Evolutionary conservation across 92 coral and sea anemone species (phyloP).

Genomic region (Zoanthus sociatus): DNA sequence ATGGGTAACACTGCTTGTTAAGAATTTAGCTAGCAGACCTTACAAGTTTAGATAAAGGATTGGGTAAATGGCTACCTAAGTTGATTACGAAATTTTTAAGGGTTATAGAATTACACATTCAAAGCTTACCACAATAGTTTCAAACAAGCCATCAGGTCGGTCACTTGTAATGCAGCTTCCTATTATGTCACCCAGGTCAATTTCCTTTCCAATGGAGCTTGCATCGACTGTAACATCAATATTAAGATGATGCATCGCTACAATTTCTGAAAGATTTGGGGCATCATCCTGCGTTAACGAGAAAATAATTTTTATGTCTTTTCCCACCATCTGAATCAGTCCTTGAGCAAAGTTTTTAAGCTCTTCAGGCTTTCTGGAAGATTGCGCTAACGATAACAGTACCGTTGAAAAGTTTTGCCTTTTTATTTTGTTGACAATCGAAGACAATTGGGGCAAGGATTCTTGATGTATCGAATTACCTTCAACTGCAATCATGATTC

Average conservation of each 20-base stretch:
- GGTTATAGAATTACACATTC: background rate
- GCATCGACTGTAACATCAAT: constrained; percentile 40
- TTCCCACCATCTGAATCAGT: constrained; percentile 20
- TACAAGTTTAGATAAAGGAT: too few relatives aligned
- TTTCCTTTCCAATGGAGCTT: constrained; percentile 18
- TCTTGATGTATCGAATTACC: background rate
- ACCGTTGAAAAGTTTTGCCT: background rate
- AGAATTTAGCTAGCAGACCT: too few relatives aligned
- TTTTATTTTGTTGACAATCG: constrained; percentile 25
- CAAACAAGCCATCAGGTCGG: constrained; percentile 56
- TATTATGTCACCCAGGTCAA: constrained; percentile 57
- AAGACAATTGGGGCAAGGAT: constrained; percentile 4
- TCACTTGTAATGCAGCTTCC: constrained; percentile 57
- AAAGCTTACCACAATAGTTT: background rate
- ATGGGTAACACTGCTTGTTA: too few relatives aligned
- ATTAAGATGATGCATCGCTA: constrained; percentile 44
- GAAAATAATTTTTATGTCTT: constrained; percentile 26
- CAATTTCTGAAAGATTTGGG: constrained; percentile 29
- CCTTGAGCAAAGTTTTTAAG: constrained; percentile 22
- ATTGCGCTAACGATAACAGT: background rate
- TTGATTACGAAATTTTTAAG: too few relatives aligned
- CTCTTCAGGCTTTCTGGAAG: constrained; percentile 18
- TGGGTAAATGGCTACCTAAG: too few relatives aligned
- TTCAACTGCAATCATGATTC: background rate
- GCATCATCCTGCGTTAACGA: background rate